phyloP scores from a whole-genome alignment of 2,888 invertebrate genomes.

The Coleophora flavipennella region DNA sequence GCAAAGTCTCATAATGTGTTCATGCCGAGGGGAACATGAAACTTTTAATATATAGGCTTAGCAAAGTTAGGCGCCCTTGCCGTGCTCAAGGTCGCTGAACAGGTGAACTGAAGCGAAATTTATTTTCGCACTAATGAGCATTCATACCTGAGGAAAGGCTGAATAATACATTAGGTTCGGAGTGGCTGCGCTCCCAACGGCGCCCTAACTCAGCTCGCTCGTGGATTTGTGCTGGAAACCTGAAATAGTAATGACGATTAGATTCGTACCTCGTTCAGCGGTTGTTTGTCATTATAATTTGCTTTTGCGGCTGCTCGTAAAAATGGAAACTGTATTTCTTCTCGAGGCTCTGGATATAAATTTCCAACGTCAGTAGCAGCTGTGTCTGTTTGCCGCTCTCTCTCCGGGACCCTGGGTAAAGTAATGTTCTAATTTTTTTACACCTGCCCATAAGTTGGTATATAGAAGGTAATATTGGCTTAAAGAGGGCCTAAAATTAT shows the following conservation, averaged over 20 bases:
- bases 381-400: conserved; percentile 16
- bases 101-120: conserved; percentile 34
- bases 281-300: conserved; percentile 34
- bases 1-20: no score
- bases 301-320: conserved; percentile 23
- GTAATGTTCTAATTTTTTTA: no score
- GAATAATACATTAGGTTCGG: conserved; percentile 57
- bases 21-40: conserved; percentile 1
- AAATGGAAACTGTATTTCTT: conserved; percentile 4
- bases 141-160: conserved; percentile 60
- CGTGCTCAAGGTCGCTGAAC: conserved; percentile 35
- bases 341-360: not conserved
- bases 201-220: conserved; percentile 45
- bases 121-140: conserved; percentile 59
- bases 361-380: no score
- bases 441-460: no score
- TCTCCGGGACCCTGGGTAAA: conserved; percentile 5
- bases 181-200: conserved; percentile 49
- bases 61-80: not conserved
- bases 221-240: conserved; percentile 34
- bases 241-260: conserved; percentile 45
- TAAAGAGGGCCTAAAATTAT: no score
- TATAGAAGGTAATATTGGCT: no score
- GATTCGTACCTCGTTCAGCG: conserved; percentile 31
- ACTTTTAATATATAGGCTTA: conserved; percentile 17